phyloP scores from a whole-genome alignment of 1,140 invertebrate species.

The Drosophila persimilis region DNA sequence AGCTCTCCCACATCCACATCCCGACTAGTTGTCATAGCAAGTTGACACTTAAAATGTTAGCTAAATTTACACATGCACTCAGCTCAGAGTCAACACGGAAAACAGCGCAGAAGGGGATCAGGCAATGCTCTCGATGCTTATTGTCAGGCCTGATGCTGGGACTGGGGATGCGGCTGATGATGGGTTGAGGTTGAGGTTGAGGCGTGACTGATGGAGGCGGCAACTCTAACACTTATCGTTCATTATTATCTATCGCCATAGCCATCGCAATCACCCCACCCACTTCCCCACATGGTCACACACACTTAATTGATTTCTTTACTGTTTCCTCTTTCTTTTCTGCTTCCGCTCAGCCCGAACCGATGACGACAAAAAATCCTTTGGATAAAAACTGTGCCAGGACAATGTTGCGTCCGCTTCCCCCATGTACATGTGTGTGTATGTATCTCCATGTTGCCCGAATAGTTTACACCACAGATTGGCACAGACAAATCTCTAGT shows the following conservation, averaged over 20 bases:
- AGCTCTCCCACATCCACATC: conserved; percentile 20
- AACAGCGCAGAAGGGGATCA: conserved; percentile 12
- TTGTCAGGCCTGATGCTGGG: too few species aligned
- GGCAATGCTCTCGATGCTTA: conserved; percentile 30
- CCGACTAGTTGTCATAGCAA: conserved; percentile 64
- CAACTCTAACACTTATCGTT: conserved; percentile 78
- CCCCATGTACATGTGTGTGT: not conserved
- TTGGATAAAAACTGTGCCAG: conserved; percentile 15
- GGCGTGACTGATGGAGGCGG: conserved; percentile 61
- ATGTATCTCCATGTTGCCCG: conserved; percentile 26
- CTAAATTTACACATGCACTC: conserved; percentile 80
- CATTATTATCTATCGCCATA: conserved; percentile 66
- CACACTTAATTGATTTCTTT: conserved; percentile 73
- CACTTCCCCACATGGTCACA: conserved; percentile 11
- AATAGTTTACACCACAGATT: conserved; percentile 47
- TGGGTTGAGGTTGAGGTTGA: not conserved
- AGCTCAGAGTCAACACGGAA: conserved; percentile 54
- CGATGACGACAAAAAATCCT: conserved; percentile 29
- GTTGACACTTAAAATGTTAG: conserved; percentile 77
- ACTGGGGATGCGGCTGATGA: too few species aligned
- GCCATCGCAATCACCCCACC: conserved; percentile 21
- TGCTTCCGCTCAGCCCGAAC: conserved; percentile 5
- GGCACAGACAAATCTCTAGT: conserved; percentile 28
- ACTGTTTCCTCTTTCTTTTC: conserved; percentile 20
- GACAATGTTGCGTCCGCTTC: conserved; percentile 45